phyloP scores from a whole-genome alignment of 2,888 invertebrate genomes.

The Calameuta filiformis region DNA sequence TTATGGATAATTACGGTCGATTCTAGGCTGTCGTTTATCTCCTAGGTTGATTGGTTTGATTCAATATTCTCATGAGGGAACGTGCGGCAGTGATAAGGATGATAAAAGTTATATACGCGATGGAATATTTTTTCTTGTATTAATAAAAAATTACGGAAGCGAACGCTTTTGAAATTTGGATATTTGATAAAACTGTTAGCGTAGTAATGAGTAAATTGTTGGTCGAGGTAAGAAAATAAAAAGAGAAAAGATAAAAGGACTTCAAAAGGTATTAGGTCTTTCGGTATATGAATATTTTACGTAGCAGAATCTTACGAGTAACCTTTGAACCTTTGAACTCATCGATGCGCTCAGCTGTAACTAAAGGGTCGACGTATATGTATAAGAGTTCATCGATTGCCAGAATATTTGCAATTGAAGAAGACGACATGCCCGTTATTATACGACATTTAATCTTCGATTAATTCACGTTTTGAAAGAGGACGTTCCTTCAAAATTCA shows the following conservation, averaged over 20 bases:
- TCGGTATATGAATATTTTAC: background rate
- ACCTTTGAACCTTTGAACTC: background rate
- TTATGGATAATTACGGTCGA: background rate
- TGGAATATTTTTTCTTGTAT: background rate
- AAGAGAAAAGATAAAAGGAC: background rate
- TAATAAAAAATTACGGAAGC: background rate
- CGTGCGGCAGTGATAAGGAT: background rate
- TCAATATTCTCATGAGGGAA: background rate
- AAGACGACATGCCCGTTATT: background rate
- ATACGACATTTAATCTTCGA: background rate
- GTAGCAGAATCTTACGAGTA: background rate
- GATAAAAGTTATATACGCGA: background rate
- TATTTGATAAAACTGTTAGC: background rate
- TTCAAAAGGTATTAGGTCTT: background rate
- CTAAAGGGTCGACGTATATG: background rate
- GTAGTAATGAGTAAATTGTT: background rate
- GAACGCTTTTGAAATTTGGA: background rate
- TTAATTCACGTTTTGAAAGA: background rate
- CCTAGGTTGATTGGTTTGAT: background rate
- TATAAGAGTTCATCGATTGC: background rate
- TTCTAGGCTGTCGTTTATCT: background rate
- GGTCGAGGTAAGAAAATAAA: background rate
- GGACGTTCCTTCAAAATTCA: background rate
- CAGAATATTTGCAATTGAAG: background rate
- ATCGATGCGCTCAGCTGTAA: background rate